phyloP scores from a whole-genome alignment of 2,888 invertebrate genomes.

The Ellobium chinense region DNA sequence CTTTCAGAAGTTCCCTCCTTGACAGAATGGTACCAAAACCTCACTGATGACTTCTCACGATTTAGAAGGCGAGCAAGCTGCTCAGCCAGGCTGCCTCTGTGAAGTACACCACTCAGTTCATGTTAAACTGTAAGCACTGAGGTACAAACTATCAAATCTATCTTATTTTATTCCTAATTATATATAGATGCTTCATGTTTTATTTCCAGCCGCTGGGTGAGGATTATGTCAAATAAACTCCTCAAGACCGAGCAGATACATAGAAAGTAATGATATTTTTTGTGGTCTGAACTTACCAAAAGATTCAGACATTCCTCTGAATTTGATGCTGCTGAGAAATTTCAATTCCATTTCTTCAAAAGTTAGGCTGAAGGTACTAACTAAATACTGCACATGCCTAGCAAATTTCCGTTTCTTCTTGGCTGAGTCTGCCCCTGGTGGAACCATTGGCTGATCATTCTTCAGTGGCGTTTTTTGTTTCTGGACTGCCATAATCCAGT shows the following conservation, averaged over 20 bases:
- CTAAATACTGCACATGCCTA: conserved; percentile 44
- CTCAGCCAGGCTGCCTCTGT: conserved; percentile 66
- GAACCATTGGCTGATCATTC: neutral
- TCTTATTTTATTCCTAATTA: too few relatives aligned
- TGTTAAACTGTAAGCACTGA: too few relatives aligned
- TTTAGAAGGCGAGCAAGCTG: conserved; percentile 57
- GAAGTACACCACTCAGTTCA: too few relatives aligned
- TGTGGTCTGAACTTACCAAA: too few relatives aligned
- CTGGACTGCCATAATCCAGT: conserved; percentile 48
- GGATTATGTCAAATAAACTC: neutral
- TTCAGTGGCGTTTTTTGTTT: conserved; percentile 53
- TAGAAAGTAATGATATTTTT: too few relatives aligned
- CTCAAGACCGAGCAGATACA: neutral
- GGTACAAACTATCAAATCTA: too few relatives aligned
- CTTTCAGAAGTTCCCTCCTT: conserved; percentile 47
- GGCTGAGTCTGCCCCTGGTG: conserved; percentile 45
- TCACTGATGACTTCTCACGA: conserved; percentile 61
- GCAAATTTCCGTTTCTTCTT: conserved; percentile 50
- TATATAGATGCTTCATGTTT: too few relatives aligned
- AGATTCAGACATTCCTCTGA: neutral
- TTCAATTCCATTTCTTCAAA: neutral
- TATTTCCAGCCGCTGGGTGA: too few relatives aligned
- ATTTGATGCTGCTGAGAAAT: neutral
- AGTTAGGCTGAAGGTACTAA: too few relatives aligned
- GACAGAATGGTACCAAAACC: conserved; percentile 65